Percentiles rank a stretch among this genome's conserved stretches.
phyloP scores from a whole-genome alignment of 2,113 vertebrate species.

The Merops nubicus region DNA sequence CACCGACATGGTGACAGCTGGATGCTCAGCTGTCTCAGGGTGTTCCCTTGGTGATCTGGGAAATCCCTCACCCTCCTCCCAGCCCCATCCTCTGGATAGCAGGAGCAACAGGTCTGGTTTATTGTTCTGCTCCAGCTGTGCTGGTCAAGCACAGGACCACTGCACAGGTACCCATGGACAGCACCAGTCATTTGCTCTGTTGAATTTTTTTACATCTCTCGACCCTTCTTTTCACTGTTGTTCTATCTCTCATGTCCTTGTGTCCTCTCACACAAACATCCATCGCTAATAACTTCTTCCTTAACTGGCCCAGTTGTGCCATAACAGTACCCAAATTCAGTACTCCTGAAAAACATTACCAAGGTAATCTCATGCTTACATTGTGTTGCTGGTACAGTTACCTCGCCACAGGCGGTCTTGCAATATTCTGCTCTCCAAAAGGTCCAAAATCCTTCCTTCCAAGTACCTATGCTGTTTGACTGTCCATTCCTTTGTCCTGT shows the following conservation, averaged over 20 bases:
- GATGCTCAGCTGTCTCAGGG: fast-evolving
- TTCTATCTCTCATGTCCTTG: neutral
- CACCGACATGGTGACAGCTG: neutral
- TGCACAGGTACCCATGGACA: neutral
- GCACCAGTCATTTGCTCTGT: neutral
- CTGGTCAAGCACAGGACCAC: neutral
- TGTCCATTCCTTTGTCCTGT: neutral
- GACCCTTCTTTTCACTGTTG: neutral
- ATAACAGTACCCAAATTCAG: neutral
- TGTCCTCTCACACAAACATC: neutral
- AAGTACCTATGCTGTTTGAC: neutral
- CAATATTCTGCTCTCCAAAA: neutral
- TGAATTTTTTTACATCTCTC: neutral
- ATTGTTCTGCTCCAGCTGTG: neutral
- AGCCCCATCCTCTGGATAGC: neutral
- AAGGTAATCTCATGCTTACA: neutral
- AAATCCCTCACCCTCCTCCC: neutral
- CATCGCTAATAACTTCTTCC: neutral
- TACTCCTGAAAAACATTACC: neutral
- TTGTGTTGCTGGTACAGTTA: neutral
- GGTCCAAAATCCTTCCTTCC: neutral
- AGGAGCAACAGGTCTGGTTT: neutral
- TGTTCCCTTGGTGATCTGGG: neutral
- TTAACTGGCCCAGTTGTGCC: neutral
- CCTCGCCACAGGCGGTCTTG: neutral